These are phyloP conservation scores for Aselliscus stoliczkanus DNA, from an alignment of 2,797 vertebrate species.

Conservation along the genomic window DNA sequence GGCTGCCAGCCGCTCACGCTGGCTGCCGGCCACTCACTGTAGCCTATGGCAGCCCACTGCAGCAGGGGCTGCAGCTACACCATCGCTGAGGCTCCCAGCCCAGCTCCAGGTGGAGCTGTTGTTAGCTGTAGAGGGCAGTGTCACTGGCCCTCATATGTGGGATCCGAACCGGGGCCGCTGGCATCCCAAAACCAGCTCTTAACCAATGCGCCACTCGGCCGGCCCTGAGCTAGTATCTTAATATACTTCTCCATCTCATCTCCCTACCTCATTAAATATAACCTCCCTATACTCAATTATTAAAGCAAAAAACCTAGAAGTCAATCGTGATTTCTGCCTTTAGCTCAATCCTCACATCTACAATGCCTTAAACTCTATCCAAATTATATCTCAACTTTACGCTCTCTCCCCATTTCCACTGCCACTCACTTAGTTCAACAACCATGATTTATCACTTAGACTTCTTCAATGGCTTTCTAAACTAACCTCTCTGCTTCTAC, in stretches of 20 bases:
- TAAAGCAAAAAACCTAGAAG: neutral
- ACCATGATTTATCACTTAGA: neutral
- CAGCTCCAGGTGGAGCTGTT: no score
- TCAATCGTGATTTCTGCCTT: neutral
- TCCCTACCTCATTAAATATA: neutral
- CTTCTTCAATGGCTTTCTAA: neutral
- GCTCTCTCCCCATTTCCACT: neutral
- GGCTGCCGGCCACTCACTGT: no score
- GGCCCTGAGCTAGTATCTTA: neutral
- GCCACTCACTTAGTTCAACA: neutral
- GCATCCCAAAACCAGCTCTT: no score
- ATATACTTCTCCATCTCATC: neutral
- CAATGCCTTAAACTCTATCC: neutral
- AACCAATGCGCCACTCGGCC: no score
- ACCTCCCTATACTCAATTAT: neutral
- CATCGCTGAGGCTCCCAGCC: no score
- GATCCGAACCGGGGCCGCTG: no score
- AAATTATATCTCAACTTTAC: neutral
- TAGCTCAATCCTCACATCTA: neutral
- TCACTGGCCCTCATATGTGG: no score
- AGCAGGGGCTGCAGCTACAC: no score
- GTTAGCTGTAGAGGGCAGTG: no score
- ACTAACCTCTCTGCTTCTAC: neutral
- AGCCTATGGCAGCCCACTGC: no score
- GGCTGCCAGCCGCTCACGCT: no score